phyloP scores from a whole-genome alignment of 2,888 invertebrate species.

The Tenthredo livida region DNA sequence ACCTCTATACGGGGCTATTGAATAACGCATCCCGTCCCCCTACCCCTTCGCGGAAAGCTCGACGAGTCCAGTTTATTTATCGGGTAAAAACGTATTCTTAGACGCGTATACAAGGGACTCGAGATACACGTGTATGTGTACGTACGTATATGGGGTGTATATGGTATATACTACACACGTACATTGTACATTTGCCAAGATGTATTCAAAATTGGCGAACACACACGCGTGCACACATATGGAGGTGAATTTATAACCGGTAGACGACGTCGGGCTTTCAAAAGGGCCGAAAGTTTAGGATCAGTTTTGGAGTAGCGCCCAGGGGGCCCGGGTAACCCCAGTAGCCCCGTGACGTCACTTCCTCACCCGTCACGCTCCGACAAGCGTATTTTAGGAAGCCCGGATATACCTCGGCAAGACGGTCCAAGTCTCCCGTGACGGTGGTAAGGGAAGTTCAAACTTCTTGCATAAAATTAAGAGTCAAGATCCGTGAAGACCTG shows the following conservation, averaged over 20 bases:
- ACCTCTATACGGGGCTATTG: conserved; percentile 45
- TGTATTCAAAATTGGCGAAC: neutral
- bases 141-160: too few species aligned
- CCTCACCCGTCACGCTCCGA: conserved; percentile 55
- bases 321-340: conserved; percentile 3
- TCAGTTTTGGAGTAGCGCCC: conserved; percentile 42
- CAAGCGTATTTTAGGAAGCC: conserved; percentile 57
- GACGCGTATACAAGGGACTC: neutral
- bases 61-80: conserved; percentile 9
- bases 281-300: conserved; percentile 29
- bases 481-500: conserved; percentile 55
- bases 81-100: conserved; percentile 6
- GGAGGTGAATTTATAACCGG: neutral
- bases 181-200: neutral
- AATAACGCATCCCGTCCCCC: conserved; percentile 43
- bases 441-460: conserved; percentile 57
- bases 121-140: neutral
- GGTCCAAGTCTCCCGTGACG: conserved; percentile 57
- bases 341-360: conserved; percentile 50
- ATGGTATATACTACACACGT: neutral
- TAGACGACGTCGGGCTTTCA: neutral
- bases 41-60: neutral
- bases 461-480: conserved; percentile 68
- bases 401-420: conserved; percentile 57
- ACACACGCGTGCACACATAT: neutral